A percentile compares a stretch with the other conserved stretches of the same genome.
These are phyloP conservation scores for Andrena cerasifolii DNA, from an alignment of 1,140 invertebrate genomes.

Conservation along the genomic window DNA sequence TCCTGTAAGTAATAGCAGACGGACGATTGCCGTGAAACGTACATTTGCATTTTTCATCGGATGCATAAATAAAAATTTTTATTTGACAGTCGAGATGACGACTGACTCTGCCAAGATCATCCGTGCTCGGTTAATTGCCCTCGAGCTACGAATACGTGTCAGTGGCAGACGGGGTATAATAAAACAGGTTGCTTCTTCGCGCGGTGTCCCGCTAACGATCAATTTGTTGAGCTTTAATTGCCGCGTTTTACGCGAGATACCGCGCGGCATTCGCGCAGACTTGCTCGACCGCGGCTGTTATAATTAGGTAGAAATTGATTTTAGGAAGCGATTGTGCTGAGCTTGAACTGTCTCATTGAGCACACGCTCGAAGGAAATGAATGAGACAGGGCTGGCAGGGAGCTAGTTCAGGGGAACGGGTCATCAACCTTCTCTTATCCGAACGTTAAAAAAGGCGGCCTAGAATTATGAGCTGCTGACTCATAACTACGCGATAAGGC, in stretches of 20 bases:
- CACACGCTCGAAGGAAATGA: slow-evolving; percentile 23
- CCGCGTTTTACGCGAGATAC: slow-evolving; percentile 47
- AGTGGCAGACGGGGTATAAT: slow-evolving; percentile 61
- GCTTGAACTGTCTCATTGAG: not conserved
- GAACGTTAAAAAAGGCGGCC: slow-evolving; percentile 20
- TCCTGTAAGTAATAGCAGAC: slow-evolving; percentile 15
- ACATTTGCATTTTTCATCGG: not conserved
- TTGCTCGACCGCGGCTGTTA: not conserved
- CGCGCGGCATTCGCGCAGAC: not conserved
- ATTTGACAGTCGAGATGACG: not conserved
- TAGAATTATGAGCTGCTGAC: slow-evolving; percentile 26
- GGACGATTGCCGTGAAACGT: not conserved
- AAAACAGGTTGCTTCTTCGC: slow-evolving; percentile 55
- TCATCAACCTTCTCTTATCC: slow-evolving; percentile 51
- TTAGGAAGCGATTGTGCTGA: not conserved
- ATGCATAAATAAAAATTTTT: slow-evolving; percentile 2
- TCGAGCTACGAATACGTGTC: slow-evolving; percentile 58
- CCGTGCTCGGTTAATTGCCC: slow-evolving; percentile 51
- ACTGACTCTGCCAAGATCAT: slow-evolving; percentile 48
- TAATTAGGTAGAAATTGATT: too few relatives aligned
- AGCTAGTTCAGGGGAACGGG: not conserved
- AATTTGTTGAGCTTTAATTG: slow-evolving; percentile 62
- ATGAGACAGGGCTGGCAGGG: not conserved
- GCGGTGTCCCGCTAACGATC: slow-evolving; percentile 45
- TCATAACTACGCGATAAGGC: slow-evolving; percentile 52